These are phyloP conservation scores for Dendrophyllia cribrosa DNA, from an alignment of 64 coral and sea anemone species.

Conservation along the genomic window DNA sequence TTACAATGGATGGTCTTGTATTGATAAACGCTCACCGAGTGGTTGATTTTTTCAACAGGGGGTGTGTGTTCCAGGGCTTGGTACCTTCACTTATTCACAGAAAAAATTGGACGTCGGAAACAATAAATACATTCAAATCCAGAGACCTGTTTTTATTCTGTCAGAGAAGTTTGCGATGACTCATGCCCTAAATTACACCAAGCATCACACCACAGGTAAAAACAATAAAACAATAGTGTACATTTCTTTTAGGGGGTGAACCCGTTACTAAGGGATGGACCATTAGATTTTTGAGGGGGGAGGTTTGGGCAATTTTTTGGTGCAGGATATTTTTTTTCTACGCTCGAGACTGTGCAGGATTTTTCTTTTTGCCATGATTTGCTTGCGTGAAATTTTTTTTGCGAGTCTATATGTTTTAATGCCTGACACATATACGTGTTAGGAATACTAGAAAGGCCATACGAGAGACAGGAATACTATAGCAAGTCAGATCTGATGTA, in stretches of 20 bases:
- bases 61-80: conserved; percentile 90
- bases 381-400: no score
- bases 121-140: conserved; percentile 91
- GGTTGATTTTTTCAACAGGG: conserved; percentile 68
- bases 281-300: no score
- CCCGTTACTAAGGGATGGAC: background rate
- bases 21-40: background rate
- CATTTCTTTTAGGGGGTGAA: background rate
- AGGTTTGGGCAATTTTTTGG: no score
- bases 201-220: conserved; percentile 95
- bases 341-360: no score
- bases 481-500: no score
- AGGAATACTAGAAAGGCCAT: no score
- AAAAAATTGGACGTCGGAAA: conserved; percentile 96
- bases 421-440: no score
- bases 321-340: no score
- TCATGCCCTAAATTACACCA: conserved; percentile 84
- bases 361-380: no score
- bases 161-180: conserved; percentile 99
- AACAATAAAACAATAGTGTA: background rate
- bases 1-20: background rate
- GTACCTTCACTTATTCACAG: conserved; percentile 92
- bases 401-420: no score
- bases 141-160: conserved; percentile 94
- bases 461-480: no score